Base-by-base conservation (phyloP, 2,113 vertebrate genomes). In the Phyllostomus hastatus region DNA sequence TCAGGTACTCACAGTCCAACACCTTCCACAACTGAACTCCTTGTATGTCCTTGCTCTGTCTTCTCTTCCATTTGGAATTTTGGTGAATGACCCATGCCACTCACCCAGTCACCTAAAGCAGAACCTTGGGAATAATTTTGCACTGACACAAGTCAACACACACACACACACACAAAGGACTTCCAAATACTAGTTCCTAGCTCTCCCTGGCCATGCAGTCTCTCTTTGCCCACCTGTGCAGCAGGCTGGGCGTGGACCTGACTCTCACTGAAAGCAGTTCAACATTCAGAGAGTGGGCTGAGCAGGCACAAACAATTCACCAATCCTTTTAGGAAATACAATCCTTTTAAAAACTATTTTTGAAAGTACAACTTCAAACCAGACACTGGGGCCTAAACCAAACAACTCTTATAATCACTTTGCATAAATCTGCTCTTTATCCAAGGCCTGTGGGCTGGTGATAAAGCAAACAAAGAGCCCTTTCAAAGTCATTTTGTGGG, bases 391-490 rank as follows among this genome's bases (percentile, higher is more conserved):
- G 46, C 48, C n/a, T 82, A 88, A 93, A 48, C 28, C n/a, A 66
- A 89, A 84, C 12, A 46, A 50, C 16, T 66, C 24, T 76, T 85
- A 38, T 0, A 48, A 78, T 70, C 75, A 70, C 9, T 81, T 85
- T 67, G 4, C 52, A 70, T 19, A 89, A 72, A 81, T 4, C 31
- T 70, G 16, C 16, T 86, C 92, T 87, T 59, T 79, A 54, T 31
- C 20, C 72, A 82, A 91, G 41, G 67, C 10, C 12, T 61, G 59
- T 8, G 46, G 31, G 17, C 31, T 94, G 8, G 2, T 43, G 43
- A 87, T 43, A 82, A 94, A 80, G 38, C 69, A 86, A 92, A 73
- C 10, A 80, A 67, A 52, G 11, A 92, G 17, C 66, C 80, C 54
- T 54, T 52, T 78, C 38, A 72, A 83, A 84, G 67, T 8, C 61